These are phyloP conservation scores for Symphodus melops DNA, from an alignment of 2,113 vertebrate genomes.

Conservation along the genomic window DNA sequence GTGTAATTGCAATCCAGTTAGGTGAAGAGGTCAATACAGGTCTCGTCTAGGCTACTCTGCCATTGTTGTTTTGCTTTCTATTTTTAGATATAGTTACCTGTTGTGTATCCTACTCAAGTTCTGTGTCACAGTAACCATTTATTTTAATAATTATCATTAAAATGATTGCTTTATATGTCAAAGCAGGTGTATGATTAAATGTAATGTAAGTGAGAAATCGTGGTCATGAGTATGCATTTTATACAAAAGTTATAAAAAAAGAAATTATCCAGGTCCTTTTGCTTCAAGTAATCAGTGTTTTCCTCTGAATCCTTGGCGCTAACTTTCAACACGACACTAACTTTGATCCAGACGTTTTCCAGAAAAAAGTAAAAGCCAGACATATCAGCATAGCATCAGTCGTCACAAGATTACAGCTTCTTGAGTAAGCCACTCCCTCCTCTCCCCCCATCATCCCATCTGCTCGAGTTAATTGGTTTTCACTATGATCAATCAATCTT, in stretches of 20 bases:
- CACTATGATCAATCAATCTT: too few relatives aligned
- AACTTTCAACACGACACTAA: neutral
- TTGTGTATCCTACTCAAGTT: neutral
- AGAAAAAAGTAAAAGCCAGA: constrained; percentile 9
- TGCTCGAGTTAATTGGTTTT: constrained; percentile 24
- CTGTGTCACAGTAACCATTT: neutral
- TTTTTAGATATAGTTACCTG: constrained; percentile 14
- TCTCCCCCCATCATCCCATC: constrained; percentile 35
- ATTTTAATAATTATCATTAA: neutral
- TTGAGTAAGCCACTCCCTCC: constrained; percentile 11
- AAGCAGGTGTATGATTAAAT: neutral
- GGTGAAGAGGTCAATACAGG: constrained; percentile 33
- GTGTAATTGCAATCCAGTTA: constrained; percentile 17
- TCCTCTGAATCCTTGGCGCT: neutral
- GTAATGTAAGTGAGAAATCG: neutral
- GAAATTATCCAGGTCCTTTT: neutral
- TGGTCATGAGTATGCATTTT: constrained; percentile 8
- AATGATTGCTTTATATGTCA: constrained; percentile 5
- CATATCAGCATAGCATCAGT: constrained; percentile 7
- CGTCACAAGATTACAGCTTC: constrained; percentile 13
- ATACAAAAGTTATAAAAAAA: neutral
- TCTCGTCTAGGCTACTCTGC: constrained; percentile 16
- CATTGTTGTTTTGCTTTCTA: constrained; percentile 1
- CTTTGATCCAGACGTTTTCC: constrained; percentile 2
- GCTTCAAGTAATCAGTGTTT: neutral